These are phyloP conservation scores for Luehdorfia chinensis DNA, from an alignment of 1,140 invertebrate species.

Conservation along the genomic window DNA sequence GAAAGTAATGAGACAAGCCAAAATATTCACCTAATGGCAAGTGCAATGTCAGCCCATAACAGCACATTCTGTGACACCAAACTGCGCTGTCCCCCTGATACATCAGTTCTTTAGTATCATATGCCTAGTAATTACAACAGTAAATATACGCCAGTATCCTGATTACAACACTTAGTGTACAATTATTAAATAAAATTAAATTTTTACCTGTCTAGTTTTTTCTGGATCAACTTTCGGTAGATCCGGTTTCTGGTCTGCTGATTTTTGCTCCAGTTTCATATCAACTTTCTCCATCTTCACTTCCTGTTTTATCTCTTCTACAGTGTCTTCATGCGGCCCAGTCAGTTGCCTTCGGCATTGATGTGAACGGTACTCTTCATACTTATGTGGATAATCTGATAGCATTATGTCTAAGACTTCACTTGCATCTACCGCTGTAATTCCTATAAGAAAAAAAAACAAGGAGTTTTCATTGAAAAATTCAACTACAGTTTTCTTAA, in stretches of 20 bases:
- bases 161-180: too few relatives aligned
- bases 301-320: slow-evolving; percentile 56
- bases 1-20: too few relatives aligned
- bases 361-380: slow-evolving; percentile 93
- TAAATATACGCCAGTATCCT: too few relatives aligned
- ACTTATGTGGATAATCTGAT: slow-evolving; percentile 95
- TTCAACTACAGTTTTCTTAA: too few relatives aligned
- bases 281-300: slow-evolving; percentile 38
- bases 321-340: slow-evolving; percentile 40
- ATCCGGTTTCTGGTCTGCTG: slow-evolving; percentile 46
- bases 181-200: too few relatives aligned
- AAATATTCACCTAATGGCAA: too few relatives aligned
- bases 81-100: too few relatives aligned
- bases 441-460: slow-evolving; percentile 77
- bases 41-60: too few relatives aligned
- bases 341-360: slow-evolving; percentile 87
- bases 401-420: slow-evolving; percentile 97
- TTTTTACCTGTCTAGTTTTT: slow-evolving; percentile 64
- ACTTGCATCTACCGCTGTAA: slow-evolving; percentile 93
- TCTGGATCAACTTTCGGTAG: slow-evolving; percentile 59
- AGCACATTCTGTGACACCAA: too few relatives aligned
- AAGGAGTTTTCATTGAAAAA: too few relatives aligned
- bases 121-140: too few relatives aligned
- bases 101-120: too few relatives aligned
- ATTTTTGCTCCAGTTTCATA: slow-evolving; percentile 39